phyloP scores from a whole-genome alignment of 2,888 invertebrate species.

The Dicycla oo region DNA sequence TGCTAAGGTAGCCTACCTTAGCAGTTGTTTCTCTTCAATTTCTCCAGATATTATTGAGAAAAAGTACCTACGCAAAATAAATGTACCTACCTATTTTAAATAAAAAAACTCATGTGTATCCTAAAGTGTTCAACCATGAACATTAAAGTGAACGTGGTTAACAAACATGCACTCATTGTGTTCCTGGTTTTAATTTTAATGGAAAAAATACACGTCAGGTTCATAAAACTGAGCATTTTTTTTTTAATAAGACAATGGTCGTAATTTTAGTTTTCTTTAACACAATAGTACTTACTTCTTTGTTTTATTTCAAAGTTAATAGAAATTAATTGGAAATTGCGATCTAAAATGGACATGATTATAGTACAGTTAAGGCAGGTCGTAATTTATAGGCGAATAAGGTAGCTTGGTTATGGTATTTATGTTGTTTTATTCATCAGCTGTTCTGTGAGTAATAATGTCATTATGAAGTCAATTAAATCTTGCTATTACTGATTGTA shows the following conservation, averaged over 20 bases:
- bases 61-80: too few relatives aligned
- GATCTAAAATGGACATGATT: slow-evolving; percentile 43
- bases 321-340: slow-evolving; percentile 31
- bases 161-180: slow-evolving; percentile 30
- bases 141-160: slow-evolving; percentile 19
- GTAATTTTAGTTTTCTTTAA: slow-evolving; percentile 21
- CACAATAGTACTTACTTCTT: slow-evolving; percentile 15
- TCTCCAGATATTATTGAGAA: background rate
- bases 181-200: slow-evolving; percentile 42
- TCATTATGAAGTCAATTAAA: background rate
- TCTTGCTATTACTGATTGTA: background rate
- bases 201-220: slow-evolving; percentile 4
- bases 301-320: slow-evolving; percentile 30
- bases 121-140: background rate
- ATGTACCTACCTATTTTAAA: too few relatives aligned
- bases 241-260: background rate
- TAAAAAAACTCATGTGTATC: too few relatives aligned
- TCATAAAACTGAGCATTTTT: slow-evolving; percentile 31
- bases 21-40: background rate
- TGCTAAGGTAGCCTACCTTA: too few relatives aligned
- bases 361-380: slow-evolving; percentile 24
- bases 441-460: slow-evolving; percentile 13
- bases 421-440: slow-evolving; percentile 10
- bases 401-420: slow-evolving; percentile 36
- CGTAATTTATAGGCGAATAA: slow-evolving; percentile 27